phyloP scores from a whole-genome alignment of 2,797 vertebrate species.

The Hapalemur alaotrensis region DNA sequence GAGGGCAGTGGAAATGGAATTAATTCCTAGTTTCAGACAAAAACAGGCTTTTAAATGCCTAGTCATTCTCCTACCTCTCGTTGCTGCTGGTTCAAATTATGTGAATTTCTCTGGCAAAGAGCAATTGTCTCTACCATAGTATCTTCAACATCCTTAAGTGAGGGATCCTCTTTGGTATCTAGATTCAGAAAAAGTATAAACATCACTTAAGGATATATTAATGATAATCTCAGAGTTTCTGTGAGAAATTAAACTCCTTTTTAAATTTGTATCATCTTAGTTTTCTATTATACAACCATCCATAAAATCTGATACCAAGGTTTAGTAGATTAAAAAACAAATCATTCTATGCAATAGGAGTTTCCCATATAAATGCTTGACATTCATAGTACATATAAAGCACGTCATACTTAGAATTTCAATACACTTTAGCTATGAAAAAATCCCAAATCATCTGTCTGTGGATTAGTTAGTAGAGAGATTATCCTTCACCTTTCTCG shows the following conservation, averaged over 20 bases:
- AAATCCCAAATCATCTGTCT: not conserved
- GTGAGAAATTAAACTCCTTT: not conserved
- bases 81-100: constrained; percentile 91
- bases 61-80: constrained; percentile 89
- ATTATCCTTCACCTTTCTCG: not conserved
- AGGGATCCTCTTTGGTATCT: constrained; percentile 70
- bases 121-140: constrained; percentile 89
- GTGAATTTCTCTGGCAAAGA: constrained; percentile 93
- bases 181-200: constrained; percentile 48
- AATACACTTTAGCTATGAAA: not conserved
- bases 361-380: not conserved
- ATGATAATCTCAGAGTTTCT: not conserved
- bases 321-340: not conserved
- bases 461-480: not conserved
- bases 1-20: constrained; percentile 30
- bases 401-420: not conserved
- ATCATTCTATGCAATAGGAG: not conserved
- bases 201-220: not conserved
- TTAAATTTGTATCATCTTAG: not conserved
- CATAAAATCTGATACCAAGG: not conserved
- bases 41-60: not conserved
- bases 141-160: constrained; percentile 86
- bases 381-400: not conserved
- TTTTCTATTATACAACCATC: not conserved
- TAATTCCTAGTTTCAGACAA: constrained; percentile 25